phyloP scores from a whole-genome alignment of 2,888 invertebrate genomes.

The Meandrusa payeni region DNA sequence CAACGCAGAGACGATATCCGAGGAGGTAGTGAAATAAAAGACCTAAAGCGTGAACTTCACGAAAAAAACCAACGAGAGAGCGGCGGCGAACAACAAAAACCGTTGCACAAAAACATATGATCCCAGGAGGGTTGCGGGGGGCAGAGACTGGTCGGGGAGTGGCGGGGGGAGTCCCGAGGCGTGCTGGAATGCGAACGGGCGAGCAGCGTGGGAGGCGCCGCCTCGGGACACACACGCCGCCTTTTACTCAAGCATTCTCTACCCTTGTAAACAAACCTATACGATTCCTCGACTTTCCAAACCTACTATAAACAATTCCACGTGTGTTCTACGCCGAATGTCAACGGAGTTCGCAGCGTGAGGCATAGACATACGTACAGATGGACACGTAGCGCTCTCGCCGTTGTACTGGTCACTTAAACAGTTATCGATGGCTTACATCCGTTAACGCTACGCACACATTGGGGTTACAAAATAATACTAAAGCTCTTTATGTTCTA shows the following conservation, averaged over 20 bases:
- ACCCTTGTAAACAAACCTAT: conserved; percentile 73
- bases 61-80: conserved; percentile 64
- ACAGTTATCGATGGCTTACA: conserved; percentile 10
- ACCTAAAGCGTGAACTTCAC: conserved; percentile 72
- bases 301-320: conserved; percentile 26
- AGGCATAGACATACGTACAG: background rate
- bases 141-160: conserved; percentile 37
- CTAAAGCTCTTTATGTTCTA: background rate
- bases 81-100: conserved; percentile 80
- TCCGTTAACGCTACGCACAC: conserved; percentile 8
- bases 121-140: conserved; percentile 71
- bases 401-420: conserved; percentile 1
- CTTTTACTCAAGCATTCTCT: conserved; percentile 40
- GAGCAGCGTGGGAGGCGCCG: conserved; percentile 78
- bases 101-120: conserved; percentile 81
- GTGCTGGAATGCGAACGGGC: conserved; percentile 79
- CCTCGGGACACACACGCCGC: conserved; percentile 60
- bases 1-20: conserved; percentile 59
- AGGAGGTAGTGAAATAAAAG: conserved; percentile 69
- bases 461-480: conserved; percentile 6
- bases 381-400: background rate
- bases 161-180: conserved; percentile 61
- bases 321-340: conserved; percentile 24
- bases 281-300: conserved; percentile 50
- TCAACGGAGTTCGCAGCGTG: conserved; percentile 7